Percentiles rank a stretch among this genome's conserved stretches.
Conservation (phyloP, 2,797 vertebrate species). For the Choloepus didactylus region DNA sequence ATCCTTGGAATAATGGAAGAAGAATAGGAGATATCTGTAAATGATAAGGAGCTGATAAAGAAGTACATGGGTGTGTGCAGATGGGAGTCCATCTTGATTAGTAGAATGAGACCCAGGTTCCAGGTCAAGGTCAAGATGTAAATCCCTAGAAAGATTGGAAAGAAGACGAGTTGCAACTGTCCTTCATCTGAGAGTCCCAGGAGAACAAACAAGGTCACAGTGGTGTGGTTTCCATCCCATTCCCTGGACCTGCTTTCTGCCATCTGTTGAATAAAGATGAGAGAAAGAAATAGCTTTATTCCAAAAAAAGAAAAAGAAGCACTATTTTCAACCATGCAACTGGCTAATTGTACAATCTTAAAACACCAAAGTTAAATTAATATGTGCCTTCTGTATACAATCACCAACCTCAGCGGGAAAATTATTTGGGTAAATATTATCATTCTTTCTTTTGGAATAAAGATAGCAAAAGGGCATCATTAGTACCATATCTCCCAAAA, state of each 20-base stretch:
- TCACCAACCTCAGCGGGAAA: neutral
- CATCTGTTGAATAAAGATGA: neutral
- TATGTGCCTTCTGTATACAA: neutral
- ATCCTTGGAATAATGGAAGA: neutral
- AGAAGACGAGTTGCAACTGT: neutral
- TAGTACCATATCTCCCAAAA: neutral
- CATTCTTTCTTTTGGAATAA: neutral
- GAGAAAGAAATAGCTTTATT: neutral
- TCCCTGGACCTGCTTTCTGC: neutral
- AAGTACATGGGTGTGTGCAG: conserved; percentile 2
- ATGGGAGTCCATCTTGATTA: neutral
- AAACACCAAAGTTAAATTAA: neutral
- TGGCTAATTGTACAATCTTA: neutral
- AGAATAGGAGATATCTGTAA: neutral
- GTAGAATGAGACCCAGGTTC: neutral
- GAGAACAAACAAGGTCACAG: neutral
- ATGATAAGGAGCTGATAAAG: conserved; percentile 22
- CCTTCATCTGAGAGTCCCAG: neutral
- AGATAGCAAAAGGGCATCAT: neutral
- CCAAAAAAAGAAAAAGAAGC: neutral
- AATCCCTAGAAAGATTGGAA: neutral
- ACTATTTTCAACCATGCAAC: neutral
- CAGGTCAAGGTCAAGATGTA: neutral
- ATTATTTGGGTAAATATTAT: neutral
- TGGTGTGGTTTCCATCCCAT: neutral